Conservation (phyloP, 2,113 vertebrate genomes). For the Himantopus leucocephalus region DNA sequence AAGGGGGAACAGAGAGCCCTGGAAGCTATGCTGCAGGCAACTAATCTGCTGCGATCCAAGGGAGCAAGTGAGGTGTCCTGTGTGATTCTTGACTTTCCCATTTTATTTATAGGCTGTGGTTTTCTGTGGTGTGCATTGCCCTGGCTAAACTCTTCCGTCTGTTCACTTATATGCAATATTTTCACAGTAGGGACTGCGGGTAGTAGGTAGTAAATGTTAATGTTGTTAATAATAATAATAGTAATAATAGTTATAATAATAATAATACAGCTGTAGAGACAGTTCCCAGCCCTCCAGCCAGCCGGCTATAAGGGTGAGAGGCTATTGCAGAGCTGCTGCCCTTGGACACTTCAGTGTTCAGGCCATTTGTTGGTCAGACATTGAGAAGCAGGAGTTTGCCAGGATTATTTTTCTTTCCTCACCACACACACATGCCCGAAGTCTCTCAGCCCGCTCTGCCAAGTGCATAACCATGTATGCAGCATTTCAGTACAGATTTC, state of each 20-base stretch:
- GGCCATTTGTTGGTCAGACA: background rate
- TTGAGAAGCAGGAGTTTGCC: background rate
- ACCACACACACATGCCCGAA: fast-evolving
- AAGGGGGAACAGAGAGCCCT: background rate
- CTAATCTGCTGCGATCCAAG: background rate
- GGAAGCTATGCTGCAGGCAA: background rate
- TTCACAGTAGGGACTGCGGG: background rate
- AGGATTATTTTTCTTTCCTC: background rate
- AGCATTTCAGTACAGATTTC: background rate
- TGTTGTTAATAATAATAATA: background rate
- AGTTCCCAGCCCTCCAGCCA: background rate
- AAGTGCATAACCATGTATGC: background rate
- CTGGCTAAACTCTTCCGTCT: background rate
- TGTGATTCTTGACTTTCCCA: background rate
- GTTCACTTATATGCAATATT: background rate
- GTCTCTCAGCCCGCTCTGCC: background rate
- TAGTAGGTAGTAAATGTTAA: background rate
- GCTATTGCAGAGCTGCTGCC: background rate
- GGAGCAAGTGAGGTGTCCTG: background rate
- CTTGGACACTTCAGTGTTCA: background rate
- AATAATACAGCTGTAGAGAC: background rate
- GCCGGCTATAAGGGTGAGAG: background rate
- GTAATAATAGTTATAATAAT: too few species aligned
- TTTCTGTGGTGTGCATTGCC: background rate
- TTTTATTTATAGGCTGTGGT: background rate